Evolutionary conservation across 2,888 invertebrate species (phyloP).

Genomic region (Terebella lapidaria): DNA sequence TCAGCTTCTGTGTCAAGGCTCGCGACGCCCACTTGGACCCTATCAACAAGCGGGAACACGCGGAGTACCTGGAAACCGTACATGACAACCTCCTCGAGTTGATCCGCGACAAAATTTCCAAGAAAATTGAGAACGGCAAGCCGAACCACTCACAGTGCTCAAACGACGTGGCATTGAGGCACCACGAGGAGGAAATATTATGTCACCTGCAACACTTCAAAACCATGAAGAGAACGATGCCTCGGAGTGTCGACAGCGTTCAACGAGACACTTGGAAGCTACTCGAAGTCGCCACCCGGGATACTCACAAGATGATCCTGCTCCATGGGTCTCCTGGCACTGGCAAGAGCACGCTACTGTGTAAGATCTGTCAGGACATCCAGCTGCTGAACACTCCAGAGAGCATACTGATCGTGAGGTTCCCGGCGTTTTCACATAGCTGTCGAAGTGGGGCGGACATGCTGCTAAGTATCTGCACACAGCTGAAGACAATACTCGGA

Average conservation of each 20-base stretch:
- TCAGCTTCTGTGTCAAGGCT: no score
- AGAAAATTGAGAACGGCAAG: not conserved
- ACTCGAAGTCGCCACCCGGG: not conserved
- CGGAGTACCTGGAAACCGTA: conserved; percentile 11
- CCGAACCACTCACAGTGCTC: not conserved
- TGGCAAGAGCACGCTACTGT: conserved; percentile 11
- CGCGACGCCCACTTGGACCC: not conserved
- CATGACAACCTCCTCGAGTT: not conserved
- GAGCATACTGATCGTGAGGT: conserved; percentile 9
- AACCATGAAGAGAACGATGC: not conserved
- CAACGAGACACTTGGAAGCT: not conserved
- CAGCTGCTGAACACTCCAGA: conserved; percentile 6
- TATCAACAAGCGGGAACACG: conserved; percentile 1
- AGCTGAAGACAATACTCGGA: conserved; percentile 1
- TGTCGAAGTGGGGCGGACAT: conserved; percentile 5
- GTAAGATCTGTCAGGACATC: not conserved
- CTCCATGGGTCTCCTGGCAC: conserved; percentile 13
- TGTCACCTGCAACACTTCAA: not conserved
- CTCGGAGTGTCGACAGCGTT: not conserved
- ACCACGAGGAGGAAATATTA: not conserved
- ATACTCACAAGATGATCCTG: conserved; percentile 12
- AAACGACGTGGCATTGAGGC: not conserved
- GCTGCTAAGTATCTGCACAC: conserved; percentile 14
- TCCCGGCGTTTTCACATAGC: conserved; percentile 7
- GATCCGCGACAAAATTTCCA: not conserved